Base-by-base conservation (phyloP, 2,888 invertebrate species). In the Meloe dianella region DNA sequence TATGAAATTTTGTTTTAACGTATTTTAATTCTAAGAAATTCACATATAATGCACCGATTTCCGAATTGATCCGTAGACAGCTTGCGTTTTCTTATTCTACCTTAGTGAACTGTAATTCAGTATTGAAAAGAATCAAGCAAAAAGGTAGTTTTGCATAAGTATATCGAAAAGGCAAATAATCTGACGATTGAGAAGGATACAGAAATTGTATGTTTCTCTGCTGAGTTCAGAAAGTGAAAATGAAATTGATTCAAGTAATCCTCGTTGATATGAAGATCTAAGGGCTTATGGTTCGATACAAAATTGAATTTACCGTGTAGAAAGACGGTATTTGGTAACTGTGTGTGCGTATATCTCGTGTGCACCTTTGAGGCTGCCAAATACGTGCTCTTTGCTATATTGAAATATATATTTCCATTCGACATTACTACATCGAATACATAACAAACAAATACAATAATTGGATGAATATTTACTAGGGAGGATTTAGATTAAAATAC, bases 171-270 rank as follows among this genome's bases (percentile, higher is more conserved):
- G 65, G 69, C 67, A 71, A 69, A 72, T 72, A 72, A 73, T 73
- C 69, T 65, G 58, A 29, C 71, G 70, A 68, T 68, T 70, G 71
- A 67, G 70, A 67, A 69, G 71, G 65, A 69, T 71, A 70, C 68
- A 66, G 67, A 70, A 64, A 65, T 72, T 68, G 64, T 54, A 66
- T 67, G 71, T 69, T 68, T 73, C 65, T n/a, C n/a, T 9, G 2
- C 8, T 47, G 20, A 61, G 61, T 65, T 69, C 71, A 67, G 73
- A 71, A 72, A 74, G 74, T 74, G 74, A 74, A 74, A 74, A 74
- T 74, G 74, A 74, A 74, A 74, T 74, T 74, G 74, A 74, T 74
- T 73, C 71, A 54, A 61, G 74, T 74, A 74, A 74, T 74, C 74
- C 73, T 68, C 60, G 69, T 65, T 69, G 74, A 74, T 72, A 69